A percentile compares a stretch with the other conserved stretches of the same genome.
Conservation (phyloP, 2,797 vertebrate genomes). For the Platalea minor region DNA sequence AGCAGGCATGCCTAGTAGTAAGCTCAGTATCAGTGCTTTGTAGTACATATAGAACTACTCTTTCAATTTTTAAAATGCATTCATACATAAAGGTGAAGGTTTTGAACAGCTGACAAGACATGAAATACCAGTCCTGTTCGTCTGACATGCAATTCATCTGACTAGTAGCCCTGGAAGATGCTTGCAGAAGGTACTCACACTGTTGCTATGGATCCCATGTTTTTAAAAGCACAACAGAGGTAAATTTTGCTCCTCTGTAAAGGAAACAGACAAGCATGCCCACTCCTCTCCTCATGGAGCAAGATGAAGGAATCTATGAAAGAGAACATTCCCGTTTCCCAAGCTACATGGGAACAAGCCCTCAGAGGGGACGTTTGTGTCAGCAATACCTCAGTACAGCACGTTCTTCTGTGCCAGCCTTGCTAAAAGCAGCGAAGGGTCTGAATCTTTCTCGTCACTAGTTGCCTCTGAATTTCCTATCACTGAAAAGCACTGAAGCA, state of each 20-base stretch:
- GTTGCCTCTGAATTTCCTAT: neutral
- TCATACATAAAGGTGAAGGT: neutral
- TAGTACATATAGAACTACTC: neutral
- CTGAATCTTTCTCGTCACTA: neutral
- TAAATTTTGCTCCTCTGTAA: neutral
- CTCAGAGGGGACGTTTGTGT: neutral
- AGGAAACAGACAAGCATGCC: neutral
- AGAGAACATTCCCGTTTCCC: neutral
- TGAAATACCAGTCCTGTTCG: neutral
- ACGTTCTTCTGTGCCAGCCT: neutral
- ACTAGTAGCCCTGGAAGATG: neutral
- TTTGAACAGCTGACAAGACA: neutral
- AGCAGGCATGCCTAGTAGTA: neutral
- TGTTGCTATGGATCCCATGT: neutral
- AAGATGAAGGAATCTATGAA: neutral
- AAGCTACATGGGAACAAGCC: neutral
- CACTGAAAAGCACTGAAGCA: neutral
- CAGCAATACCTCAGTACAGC: neutral
- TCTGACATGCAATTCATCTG: neutral
- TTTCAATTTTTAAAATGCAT: neutral
- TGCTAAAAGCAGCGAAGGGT: neutral
- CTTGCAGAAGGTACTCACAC: neutral
- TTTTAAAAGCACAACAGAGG: neutral
- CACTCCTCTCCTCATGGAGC: neutral
- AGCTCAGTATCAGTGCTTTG: neutral